These are phyloP conservation scores for Cyclargus thomasi DNA, from an alignment of 1,140 invertebrate species.

Conservation along the genomic window DNA sequence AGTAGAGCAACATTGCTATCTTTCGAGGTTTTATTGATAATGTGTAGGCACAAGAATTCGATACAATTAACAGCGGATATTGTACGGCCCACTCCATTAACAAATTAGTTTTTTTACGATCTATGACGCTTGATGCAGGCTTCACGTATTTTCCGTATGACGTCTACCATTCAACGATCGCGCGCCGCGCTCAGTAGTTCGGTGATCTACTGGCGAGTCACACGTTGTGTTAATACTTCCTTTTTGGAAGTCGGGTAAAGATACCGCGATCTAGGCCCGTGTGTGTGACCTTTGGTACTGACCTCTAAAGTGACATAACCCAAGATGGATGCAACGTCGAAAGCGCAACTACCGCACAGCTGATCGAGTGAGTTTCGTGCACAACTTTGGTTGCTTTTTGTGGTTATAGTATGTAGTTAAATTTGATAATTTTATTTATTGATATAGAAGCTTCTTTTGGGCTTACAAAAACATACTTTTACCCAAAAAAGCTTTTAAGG, in stretches of 20 bases:
- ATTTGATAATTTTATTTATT: too few species aligned
- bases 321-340: constrained; percentile 51
- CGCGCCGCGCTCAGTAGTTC: constrained; percentile 57
- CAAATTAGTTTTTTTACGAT: constrained; percentile 13
- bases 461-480: too few species aligned
- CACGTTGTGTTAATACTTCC: constrained; percentile 40
- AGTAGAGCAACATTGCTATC: too few species aligned
- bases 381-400: constrained; percentile 41
- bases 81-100: neutral
- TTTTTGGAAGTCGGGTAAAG: neutral
- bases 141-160: constrained; percentile 69
- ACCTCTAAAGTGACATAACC: constrained; percentile 40
- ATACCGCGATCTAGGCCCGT: constrained; percentile 23
- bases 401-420: neutral
- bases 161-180: constrained; percentile 59
- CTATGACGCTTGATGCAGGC: constrained; percentile 40
- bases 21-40: too few species aligned
- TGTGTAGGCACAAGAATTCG: neutral
- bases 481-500: too few species aligned
- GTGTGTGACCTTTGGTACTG: constrained; percentile 29
- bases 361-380: constrained; percentile 63
- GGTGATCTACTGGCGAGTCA: constrained; percentile 66
- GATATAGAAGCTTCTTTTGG: too few species aligned
- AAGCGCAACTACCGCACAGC: constrained; percentile 46
- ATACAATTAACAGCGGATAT: neutral